Evolutionary conservation across 2,797 vertebrate genomes (phyloP).

Genomic region (Pteropus rufus): DNA sequence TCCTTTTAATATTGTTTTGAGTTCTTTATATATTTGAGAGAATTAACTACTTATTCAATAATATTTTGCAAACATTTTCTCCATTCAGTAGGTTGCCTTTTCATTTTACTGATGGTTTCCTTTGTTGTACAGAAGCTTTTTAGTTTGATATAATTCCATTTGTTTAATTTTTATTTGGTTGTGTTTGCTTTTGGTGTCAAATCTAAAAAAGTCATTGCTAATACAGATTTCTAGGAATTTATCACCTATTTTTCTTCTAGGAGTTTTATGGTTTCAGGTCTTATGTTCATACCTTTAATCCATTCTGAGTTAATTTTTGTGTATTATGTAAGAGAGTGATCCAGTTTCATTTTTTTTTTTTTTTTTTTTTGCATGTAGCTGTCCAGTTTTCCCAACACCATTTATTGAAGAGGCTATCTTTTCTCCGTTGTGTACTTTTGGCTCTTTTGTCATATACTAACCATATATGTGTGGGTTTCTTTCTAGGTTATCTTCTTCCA

Average conservation of each 20-base stretch:
- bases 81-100: not conserved
- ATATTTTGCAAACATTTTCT: not conserved
- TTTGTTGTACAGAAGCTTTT: not conserved
- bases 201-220: no score
- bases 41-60: not conserved
- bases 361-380: not conserved
- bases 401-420: no score
- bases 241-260: not conserved
- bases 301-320: no score
- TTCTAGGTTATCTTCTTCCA: not conserved
- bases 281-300: no score
- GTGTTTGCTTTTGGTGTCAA: no score
- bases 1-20: not conserved
- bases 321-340: no score
- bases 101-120: not conserved
- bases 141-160: not conserved
- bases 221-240: not conserved
- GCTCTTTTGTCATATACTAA: not conserved
- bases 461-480: not conserved
- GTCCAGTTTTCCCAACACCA: not conserved
- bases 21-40: not conserved
- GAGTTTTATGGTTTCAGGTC: not conserved
- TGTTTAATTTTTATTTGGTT: no score
- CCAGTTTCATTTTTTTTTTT: not conserved
- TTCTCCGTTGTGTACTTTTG: not conserved